These are phyloP conservation scores for Apodemus agrarius DNA, from an alignment of 2,797 vertebrate species.

Conservation along the genomic window DNA sequence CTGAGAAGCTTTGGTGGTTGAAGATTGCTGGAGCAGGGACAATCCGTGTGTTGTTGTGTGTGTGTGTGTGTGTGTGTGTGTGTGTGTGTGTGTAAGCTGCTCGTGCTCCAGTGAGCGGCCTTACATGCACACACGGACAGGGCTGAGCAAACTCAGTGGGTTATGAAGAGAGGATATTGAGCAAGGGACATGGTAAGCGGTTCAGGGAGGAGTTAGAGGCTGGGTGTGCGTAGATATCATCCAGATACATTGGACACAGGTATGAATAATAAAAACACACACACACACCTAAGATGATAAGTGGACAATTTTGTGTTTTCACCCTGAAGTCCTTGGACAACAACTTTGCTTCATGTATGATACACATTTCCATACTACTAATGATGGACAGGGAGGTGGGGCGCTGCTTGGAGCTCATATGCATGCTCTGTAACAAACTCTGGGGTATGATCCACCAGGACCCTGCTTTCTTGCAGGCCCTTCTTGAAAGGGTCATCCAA, in stretches of 20 bases:
- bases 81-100: neutral
- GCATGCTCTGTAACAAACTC: neutral
- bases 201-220: neutral
- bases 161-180: neutral
- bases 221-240: neutral
- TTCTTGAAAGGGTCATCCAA: neutral
- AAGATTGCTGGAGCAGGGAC: neutral
- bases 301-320: neutral
- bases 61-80: neutral
- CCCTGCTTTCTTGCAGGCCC: neutral
- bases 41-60: neutral
- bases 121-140: neutral
- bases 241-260: neutral
- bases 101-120: neutral
- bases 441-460: no score
- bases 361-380: neutral
- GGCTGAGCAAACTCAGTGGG: neutral
- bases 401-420: neutral
- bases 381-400: neutral
- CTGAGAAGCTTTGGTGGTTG: neutral
- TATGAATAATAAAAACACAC: neutral
- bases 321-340: neutral
- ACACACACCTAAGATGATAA: neutral
- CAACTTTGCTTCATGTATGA: neutral
- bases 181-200: neutral